Evolutionary conservation across 2,113 vertebrate species (phyloP), one percentile per base, ranked within the genome.

Genomic region (Tetraodon nigroviridis): DNA sequence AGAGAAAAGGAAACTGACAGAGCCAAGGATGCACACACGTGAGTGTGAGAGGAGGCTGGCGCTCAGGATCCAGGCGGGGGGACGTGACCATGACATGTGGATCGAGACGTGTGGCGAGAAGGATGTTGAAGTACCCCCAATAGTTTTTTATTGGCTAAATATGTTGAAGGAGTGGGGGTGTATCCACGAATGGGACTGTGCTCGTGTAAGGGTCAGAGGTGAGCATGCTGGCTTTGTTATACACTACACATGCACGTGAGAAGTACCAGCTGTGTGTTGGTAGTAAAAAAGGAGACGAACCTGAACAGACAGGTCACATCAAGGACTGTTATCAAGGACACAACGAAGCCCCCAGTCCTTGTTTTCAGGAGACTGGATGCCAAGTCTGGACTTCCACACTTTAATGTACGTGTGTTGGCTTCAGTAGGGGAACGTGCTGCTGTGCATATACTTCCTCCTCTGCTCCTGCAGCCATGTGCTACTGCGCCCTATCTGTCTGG

Each of bases 201-300:
- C 64, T 19, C 66, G 57, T 65, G 72, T 51, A 32, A 29, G 71
- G 78, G 75, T 81, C 75, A 79, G n/a, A 76, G 78, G 80, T 79
- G 57, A 22, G n/a, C 87, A 86, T 71, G 65, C 58, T 80, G 83
- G 64, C 64, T 78, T 68, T 81, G 76, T 88, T 88, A 86, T 71
- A 79, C 42, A 68, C 78, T 57, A 71, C 50, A 49, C 61, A 48
- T 44, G 14, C 51, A 53, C 29, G 27, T 22, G 51, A 2, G 8
- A 37, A 60, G 62, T 58, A 69, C 65, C 56, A 48, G 60, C 49
- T 68, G 24, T 53, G 46, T 56, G 63, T 60, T 48, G 24, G 47
- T 42, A 67, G 75, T 75, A 76, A 75, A 75, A 57, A 51, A 17
- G 51, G 17, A 42, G 74, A 59, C 51, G 55, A 71, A 51, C 6